phyloP scores from a whole-genome alignment of 2,797 vertebrate genomes.

The Syngnathus acus region DNA sequence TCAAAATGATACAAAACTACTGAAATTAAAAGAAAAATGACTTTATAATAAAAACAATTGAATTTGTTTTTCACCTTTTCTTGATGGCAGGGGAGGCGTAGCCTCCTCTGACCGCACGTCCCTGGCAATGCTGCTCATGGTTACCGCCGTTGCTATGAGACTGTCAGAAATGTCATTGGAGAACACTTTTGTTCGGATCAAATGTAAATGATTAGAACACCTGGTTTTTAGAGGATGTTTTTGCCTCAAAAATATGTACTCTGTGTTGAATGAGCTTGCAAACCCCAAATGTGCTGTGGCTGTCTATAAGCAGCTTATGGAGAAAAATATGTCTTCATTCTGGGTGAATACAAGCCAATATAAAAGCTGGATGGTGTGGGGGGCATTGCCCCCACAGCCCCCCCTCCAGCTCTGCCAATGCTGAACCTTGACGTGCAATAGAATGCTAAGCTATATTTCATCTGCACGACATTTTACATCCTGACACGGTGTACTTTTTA shows the following conservation, averaged over 20 bases:
- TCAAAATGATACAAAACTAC: too few species aligned
- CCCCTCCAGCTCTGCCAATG: too few species aligned
- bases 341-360: not conserved
- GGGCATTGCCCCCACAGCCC: too few species aligned
- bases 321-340: not conserved
- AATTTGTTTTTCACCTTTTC: too few species aligned
- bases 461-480: not conserved
- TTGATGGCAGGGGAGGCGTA: too few species aligned
- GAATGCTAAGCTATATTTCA: not conserved
- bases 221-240: conserved; percentile 13
- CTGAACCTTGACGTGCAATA: not conserved
- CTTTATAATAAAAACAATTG: too few species aligned
- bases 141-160: conserved; percentile 58
- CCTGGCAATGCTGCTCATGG: conserved; percentile 15
- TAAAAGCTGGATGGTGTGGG: not conserved
- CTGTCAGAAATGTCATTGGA: conserved; percentile 32
- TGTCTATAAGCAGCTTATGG: not conserved
- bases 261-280: not conserved
- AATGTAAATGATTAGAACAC: conserved; percentile 42
- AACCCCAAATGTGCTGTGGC: not conserved
- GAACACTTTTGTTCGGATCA: conserved; percentile 30
- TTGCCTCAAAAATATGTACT: not conserved
- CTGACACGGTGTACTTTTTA: not conserved
- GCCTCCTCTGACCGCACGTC: too few species aligned
- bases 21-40: too few species aligned